These are phyloP conservation scores for Dioctria linearis DNA, from an alignment of 2,888 invertebrate species.

Conservation along the genomic window DNA sequence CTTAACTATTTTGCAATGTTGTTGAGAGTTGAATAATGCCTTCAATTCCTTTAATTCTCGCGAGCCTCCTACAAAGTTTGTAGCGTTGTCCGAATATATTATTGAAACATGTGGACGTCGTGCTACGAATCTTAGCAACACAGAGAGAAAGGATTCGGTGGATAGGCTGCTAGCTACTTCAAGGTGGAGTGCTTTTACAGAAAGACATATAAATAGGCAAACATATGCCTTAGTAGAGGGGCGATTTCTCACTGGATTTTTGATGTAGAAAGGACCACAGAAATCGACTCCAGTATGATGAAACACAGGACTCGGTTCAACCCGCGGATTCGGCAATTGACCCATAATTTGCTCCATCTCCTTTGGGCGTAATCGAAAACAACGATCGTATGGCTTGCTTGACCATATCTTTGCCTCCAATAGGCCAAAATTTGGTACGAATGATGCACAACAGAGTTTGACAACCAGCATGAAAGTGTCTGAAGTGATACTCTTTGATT, in stretches of 20 bases:
- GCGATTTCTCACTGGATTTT: neutral
- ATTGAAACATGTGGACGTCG: neutral
- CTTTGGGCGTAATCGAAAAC: too few relatives aligned
- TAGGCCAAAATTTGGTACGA: too few relatives aligned
- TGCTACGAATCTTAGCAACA: neutral
- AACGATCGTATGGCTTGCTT: too few relatives aligned
- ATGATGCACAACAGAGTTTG: too few relatives aligned
- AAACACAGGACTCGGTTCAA: neutral
- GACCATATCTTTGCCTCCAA: too few relatives aligned
- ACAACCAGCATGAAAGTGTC: too few relatives aligned
- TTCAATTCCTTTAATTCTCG: neutral
- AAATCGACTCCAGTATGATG: neutral
- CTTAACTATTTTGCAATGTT: neutral
- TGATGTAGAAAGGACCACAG: neutral
- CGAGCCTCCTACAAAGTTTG: neutral
- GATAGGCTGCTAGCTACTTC: too few relatives aligned
- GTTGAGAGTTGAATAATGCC: neutral
- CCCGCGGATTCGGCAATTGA: neutral
- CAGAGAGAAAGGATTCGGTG: neutral
- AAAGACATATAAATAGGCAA: neutral
- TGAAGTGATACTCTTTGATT: too few relatives aligned
- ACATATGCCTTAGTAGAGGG: neutral
- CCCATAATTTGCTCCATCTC: neutral
- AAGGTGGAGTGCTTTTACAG: neutral
- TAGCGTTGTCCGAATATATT: neutral